Base-by-base conservation (phyloP, 1,140 invertebrate genomes). In the Macrosteles quadrilineatus region DNA sequence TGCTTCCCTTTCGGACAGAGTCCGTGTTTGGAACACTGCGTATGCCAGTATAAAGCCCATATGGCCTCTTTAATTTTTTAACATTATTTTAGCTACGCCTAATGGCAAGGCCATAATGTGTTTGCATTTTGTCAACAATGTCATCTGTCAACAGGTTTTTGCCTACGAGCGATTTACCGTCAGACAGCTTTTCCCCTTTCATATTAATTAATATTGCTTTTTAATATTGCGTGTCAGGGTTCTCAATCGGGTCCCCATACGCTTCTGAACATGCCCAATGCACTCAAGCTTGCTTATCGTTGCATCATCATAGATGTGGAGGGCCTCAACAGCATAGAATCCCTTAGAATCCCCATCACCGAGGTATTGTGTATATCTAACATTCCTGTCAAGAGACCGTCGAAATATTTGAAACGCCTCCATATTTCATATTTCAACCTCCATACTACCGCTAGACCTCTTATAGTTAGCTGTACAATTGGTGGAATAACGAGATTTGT, bases 1-100 rank as follows among this genome's bases (percentile, higher is more conserved):
- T 76, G 74, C 67, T 62, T 71, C 23, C 76, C 78, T 43, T 45
- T 53, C 12, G 76, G 75, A 68, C 77, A 79, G 74, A 68, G 69
- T 19, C 47, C 63, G 62, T 73, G 72, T 27, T 75, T 21, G 17
- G 53, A 63, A n/a, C 31, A 69, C 47, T n/a, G n/a, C 27, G 23
- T 64, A 36, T 73, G 72, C 57, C 40, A 73, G 62, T 67, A 72
- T 2, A 19, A 11, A 19, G 62, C 53, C 59, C 55, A 66, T 27
- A 72, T 68, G 36, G 68, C 68, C 43, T 59, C 50, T 59, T 70
- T 69, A 53, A 72, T 72, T n/a, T 69, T 43, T 36, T 69, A 29
- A 72, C 31, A 66, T 21, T 43, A 32, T 68, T 53, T 3, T 47
- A 17, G 36, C 69, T 21, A 12, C 59, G 19, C 21, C 31, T 29